Evolutionary conservation across 1,140 invertebrate genomes (phyloP).

Genomic region (Diabrotica undecimpunctata): DNA sequence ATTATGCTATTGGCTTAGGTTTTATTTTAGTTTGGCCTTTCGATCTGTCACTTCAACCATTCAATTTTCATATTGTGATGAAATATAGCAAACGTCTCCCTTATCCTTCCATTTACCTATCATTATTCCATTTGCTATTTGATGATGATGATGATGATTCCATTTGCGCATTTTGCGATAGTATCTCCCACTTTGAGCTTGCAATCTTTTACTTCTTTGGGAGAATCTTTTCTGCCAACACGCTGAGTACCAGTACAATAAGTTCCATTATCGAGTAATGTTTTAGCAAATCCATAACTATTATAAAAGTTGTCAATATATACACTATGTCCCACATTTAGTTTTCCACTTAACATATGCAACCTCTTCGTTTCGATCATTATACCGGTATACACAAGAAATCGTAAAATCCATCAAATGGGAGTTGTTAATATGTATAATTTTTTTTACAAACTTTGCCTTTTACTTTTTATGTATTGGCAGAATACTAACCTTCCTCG

Average conservation of each 20-base stretch:
- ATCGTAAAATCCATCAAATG: conserved; percentile 16
- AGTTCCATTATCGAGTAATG: too few species aligned
- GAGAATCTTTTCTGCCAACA: too few species aligned
- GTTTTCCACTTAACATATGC: conserved; percentile 34
- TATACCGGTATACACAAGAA: conserved; percentile 12
- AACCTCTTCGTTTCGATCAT: conserved; percentile 11
- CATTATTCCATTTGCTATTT: too few species aligned
- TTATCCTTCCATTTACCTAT: conserved; percentile 16
- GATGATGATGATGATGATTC: too few species aligned
- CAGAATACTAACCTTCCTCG: conserved; percentile 21
- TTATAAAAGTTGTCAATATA: conserved; percentile 17
- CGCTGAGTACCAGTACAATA: too few species aligned
- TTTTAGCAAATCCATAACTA: neutral
- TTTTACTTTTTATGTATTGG: conserved; percentile 27
- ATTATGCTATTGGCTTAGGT: conserved; percentile 36
- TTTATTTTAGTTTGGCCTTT: conserved; percentile 33
- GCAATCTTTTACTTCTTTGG: conserved; percentile 25
- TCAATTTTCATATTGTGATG: neutral
- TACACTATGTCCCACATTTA: conserved; percentile 17
- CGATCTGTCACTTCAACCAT: conserved; percentile 1
- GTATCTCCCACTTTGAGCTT: conserved; percentile 41
- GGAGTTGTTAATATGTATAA: conserved; percentile 22
- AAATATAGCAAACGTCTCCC: neutral
- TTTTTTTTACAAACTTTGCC: conserved; percentile 23
- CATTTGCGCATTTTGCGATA: conserved; percentile 32